Conservation (phyloP, 1,140 invertebrate genomes). For the Hypothenemus hampei region DNA sequence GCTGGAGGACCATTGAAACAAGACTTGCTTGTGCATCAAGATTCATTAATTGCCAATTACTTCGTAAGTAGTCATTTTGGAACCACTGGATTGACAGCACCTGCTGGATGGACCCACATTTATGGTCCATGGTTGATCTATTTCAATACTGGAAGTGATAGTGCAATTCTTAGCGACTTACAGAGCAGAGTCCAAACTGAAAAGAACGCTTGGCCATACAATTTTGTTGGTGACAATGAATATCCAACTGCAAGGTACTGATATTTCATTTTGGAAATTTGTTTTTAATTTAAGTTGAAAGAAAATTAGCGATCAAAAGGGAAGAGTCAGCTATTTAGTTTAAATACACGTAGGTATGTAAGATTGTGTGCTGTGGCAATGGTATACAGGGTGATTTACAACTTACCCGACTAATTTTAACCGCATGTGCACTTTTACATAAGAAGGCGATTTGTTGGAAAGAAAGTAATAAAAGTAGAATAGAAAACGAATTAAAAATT, state of each 20-base stretch:
- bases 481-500: too few species aligned
- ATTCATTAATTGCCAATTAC: constrained; percentile 8
- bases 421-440: too few species aligned
- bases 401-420: too few species aligned
- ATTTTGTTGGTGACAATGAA: neutral
- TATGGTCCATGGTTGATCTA: constrained; percentile 5
- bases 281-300: too few species aligned
- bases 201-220: constrained; percentile 2
- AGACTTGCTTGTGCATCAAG: constrained; percentile 7
- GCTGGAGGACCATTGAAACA: constrained; percentile 12
- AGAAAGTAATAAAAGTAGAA: too few species aligned
- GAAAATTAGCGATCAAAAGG: too few species aligned
- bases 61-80: constrained; percentile 18
- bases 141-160: constrained; percentile 1
- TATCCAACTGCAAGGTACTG: neutral
- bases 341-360: too few species aligned
- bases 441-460: too few species aligned
- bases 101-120: constrained; percentile 1
- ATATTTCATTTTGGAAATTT: neutral
- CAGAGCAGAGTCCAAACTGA: neutral
- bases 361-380: too few species aligned
- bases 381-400: too few species aligned
- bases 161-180: neutral
- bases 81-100: neutral
- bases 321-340: too few species aligned